Percentiles rank a stretch among this genome's conserved stretches.
phyloP scores from a whole-genome alignment of 1,140 invertebrate genomes.

The Drosophila paulistorum region DNA sequence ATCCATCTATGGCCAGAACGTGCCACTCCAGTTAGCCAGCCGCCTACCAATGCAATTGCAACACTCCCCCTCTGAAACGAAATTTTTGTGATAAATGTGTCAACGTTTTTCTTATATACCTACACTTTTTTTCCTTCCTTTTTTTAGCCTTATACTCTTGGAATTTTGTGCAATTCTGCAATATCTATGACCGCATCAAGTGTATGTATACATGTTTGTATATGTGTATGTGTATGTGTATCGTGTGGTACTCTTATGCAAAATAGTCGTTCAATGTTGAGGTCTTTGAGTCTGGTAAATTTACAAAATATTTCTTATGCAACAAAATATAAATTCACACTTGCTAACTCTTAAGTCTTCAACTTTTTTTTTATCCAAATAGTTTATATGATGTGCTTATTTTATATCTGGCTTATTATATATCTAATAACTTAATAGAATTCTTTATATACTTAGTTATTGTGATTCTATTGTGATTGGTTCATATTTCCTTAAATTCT shows the following conservation, averaged over 20 bases:
- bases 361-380: not conserved
- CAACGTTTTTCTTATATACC: constrained; percentile 19
- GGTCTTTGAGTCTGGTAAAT: too few relatives aligned
- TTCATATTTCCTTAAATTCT: too few relatives aligned
- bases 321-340: not conserved
- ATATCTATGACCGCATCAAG: constrained; percentile 1
- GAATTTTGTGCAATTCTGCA: constrained; percentile 4
- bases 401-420: too few relatives aligned
- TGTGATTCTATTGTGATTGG: too few relatives aligned
- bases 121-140: not conserved
- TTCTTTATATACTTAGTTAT: too few relatives aligned
- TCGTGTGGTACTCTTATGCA: not conserved
- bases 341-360: not conserved
- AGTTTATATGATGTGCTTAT: not conserved
- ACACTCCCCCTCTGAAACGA: not conserved
- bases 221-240: not conserved
- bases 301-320: not conserved
- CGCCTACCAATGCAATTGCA: constrained; percentile 54
- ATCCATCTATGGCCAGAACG: constrained; percentile 54
- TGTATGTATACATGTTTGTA: not conserved
- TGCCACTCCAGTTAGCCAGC: constrained; percentile 32
- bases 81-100: constrained; percentile 45
- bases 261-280: not conserved
- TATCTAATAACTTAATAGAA: too few relatives aligned
- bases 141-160: constrained; percentile 8